These are phyloP conservation scores for Sialia sialis DNA, from an alignment of 2,113 vertebrate genomes.

Conservation along the genomic window DNA sequence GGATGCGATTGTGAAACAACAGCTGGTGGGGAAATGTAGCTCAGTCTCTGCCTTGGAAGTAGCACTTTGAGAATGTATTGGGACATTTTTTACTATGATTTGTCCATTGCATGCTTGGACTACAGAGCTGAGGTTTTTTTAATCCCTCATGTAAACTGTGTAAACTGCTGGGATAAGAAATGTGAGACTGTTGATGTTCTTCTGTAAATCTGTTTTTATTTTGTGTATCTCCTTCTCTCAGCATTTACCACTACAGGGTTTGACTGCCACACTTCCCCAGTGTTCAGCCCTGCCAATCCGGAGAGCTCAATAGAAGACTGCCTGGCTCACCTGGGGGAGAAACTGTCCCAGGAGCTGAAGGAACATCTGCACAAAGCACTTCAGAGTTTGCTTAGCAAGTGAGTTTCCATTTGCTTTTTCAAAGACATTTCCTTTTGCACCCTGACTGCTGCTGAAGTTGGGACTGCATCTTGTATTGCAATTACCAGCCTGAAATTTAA, in stretches of 20 bases:
- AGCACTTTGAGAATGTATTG: neutral
- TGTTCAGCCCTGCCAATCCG: conserved; percentile 87
- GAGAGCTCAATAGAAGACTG: conserved; percentile 88
- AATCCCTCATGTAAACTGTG: neutral
- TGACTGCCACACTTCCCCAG: conserved; percentile 83
- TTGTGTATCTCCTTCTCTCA: conserved; percentile 39
- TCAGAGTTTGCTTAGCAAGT: conserved; percentile 83
- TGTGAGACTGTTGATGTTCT: neutral
- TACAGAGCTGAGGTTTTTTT: neutral
- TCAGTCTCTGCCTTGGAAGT: neutral
- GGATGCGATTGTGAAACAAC: neutral
- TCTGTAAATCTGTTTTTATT: neutral
- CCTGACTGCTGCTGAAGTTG: neutral
- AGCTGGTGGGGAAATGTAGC: neutral
- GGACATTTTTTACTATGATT: neutral
- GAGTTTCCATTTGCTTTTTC: conserved; percentile 63
- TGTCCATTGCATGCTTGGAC: neutral
- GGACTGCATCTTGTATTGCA: neutral
- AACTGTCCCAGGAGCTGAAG: conserved; percentile 74
- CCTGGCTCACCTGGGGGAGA: conserved; percentile 82
- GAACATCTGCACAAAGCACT: conserved; percentile 76
- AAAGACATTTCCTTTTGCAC: neutral
- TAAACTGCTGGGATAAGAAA: neutral
- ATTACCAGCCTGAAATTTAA: neutral
- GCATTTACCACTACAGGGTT: conserved; percentile 84